These are phyloP conservation scores for Anoplophora glabripennis DNA, from an alignment of 1,140 invertebrate genomes.

Conservation along the genomic window DNA sequence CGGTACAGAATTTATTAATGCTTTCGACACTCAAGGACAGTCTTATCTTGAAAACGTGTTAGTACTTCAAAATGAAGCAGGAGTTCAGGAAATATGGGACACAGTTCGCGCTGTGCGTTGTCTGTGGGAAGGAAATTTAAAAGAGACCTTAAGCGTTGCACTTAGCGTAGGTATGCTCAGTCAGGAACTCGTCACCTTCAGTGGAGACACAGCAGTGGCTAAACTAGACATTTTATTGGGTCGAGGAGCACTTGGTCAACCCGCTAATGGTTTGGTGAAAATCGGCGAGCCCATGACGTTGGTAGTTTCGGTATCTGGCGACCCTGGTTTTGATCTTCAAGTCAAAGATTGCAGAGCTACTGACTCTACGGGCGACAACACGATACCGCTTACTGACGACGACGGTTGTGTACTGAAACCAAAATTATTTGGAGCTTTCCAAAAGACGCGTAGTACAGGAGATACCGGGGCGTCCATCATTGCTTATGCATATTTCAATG, in stretches of 20 bases:
- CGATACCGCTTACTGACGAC: slow-evolving; percentile 70
- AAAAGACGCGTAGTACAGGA: slow-evolving; percentile 72
- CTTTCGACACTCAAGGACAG: slow-evolving; percentile 69
- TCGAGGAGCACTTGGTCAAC: slow-evolving; percentile 71
- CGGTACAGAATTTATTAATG: slow-evolving; percentile 74
- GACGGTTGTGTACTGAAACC: slow-evolving; percentile 78
- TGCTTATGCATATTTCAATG: slow-evolving; percentile 78
- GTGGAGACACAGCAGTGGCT: slow-evolving; percentile 77
- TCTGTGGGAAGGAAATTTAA: slow-evolving; percentile 77
- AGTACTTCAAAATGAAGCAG: slow-evolving; percentile 76
- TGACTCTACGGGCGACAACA: slow-evolving; percentile 62
- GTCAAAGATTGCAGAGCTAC: slow-evolving; percentile 74
- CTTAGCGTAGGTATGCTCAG: slow-evolving; percentile 77
- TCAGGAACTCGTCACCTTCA: slow-evolving; percentile 77
- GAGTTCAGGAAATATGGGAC: slow-evolving; percentile 81
- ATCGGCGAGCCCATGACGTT: slow-evolving; percentile 82
- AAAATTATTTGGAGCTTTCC: slow-evolving; percentile 79
- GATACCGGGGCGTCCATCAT: slow-evolving; percentile 71
- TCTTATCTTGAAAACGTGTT: slow-evolving; percentile 79
- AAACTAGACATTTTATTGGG: slow-evolving; percentile 77
- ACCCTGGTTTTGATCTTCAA: slow-evolving; percentile 75
- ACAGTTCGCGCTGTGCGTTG: slow-evolving; percentile 74
- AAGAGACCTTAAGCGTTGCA: slow-evolving; percentile 69
- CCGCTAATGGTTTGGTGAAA: slow-evolving; percentile 74
- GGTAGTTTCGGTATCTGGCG: slow-evolving; percentile 76